Evolutionary conservation across 2,797 vertebrate species (phyloP), one percentile per base, ranked within the genome.

Genomic region (Oreonectes daqikongensis): DNA sequence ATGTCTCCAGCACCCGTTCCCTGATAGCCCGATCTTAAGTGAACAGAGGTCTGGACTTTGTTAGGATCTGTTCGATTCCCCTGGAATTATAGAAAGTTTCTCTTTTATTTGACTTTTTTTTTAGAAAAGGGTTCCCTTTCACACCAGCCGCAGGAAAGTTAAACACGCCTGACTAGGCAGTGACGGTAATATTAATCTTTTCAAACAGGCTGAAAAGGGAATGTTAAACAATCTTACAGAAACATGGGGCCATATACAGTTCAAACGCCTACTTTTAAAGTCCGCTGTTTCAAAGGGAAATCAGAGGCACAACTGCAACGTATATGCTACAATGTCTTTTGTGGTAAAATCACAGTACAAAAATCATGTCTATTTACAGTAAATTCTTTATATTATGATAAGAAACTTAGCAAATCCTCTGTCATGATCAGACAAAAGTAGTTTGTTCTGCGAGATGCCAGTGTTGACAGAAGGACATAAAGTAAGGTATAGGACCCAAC

Each of bases 101-200:
- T 88, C 84, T 83, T 75, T 80, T 81, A 48, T 44, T 67, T 30
- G 28, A 17, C 52, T 85, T 79, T 76, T 66, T n/a, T 84, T 80
- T 84, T 79, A 88, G 86, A 86, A 89, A 85, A 89, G 88, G 81
- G n/a, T 77, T 77, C 72, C 70, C 69, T 83, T 85, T 80, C 48
- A 78, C 83, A 87, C 87, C 89, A 85, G 84, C 85, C 87, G 86
- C 67, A 83, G 82, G 83, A 87, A 90, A 85, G 84, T 88, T 91
- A 92, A 93, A 91, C 90, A 90, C 85, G 75, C 80, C 80, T 84
- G 89, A 92, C 90, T 90, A 89, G 81, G 75, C 75, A 81, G 85
- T 85, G 89, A 90, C 77, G 81, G 81, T 72, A 81, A 86, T 86
- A 93, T 93, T 92, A 90, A 91, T 93, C 89, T 89, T 90, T 90